These are phyloP conservation scores for Cyanistes caeruleus DNA, from an alignment of 2,113 vertebrate species.

Conservation along the genomic window DNA sequence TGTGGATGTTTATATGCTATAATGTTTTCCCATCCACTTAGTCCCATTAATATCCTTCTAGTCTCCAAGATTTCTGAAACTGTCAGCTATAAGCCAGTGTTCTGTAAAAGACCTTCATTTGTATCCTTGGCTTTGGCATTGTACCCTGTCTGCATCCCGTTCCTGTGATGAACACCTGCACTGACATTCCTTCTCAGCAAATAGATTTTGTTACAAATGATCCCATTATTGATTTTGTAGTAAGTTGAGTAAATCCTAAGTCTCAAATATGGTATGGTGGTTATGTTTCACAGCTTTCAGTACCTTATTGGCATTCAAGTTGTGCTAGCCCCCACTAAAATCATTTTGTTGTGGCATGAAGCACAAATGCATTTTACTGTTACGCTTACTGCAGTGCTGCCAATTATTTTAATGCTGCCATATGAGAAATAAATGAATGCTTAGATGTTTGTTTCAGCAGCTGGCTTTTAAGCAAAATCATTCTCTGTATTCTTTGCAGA, in stretches of 20 bases:
- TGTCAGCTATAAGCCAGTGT: conserved; percentile 1
- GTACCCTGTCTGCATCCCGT: not conserved
- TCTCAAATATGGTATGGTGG: not conserved
- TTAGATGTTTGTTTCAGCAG: conserved; percentile 6
- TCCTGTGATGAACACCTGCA: not conserved
- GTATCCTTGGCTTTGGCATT: conserved; percentile 13
- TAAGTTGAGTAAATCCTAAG: conserved; percentile 55
- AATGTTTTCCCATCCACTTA: not conserved
- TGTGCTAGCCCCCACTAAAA: conserved; percentile 19
- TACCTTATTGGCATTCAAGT: conserved; percentile 21
- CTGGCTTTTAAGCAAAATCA: conserved; percentile 35
- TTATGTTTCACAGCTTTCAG: conserved; percentile 45
- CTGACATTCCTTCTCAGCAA: conserved; percentile 43
- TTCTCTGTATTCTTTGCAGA: conserved; percentile 23
- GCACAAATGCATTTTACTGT: conserved; percentile 37
- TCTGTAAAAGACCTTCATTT: conserved; percentile 25
- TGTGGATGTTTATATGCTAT: not conserved
- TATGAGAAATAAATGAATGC: conserved; percentile 12
- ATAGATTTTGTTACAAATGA: conserved; percentile 47
- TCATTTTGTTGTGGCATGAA: conserved; percentile 20
- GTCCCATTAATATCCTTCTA: not conserved
- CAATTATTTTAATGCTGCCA: conserved; percentile 48
- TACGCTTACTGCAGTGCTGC: not conserved
- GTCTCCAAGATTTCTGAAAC: not conserved
- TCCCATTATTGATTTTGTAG: conserved; percentile 53